Evolutionary conservation across 2,888 invertebrate genomes (phyloP), one percentile per base, ranked within the genome.

Genomic region (Sepioteuthis lessoniana): DNA sequence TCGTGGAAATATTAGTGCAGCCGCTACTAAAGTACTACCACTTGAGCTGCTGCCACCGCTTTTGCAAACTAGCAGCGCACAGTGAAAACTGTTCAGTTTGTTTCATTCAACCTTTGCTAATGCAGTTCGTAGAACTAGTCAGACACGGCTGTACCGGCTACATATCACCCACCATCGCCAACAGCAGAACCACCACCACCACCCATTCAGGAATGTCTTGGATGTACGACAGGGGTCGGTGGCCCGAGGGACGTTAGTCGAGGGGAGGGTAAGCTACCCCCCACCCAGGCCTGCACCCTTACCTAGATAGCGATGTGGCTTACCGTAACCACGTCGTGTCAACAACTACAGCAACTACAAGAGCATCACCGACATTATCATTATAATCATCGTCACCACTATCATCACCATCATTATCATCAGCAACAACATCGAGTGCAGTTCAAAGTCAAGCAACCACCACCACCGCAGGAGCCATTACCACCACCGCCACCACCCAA

Each of bases 391-490:
- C 76, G 35, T 76, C n/a, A 35, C 16, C 76, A 55, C 5, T 25
- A 76, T 13, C n/a, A n/a, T n/a, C 31, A 76, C 3, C n/a, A n/a
- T n/a, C 31, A 25, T 60, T 31, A 60, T 60, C 31, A 28, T 60
- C 76, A 76, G n/a, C n/a, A 13, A n/a, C 31, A n/a, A 5, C 76
- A 76, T 76, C 76, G 76, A 76, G n/a, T n/a, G 16, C 76, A 76
- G 76, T n/a, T 76, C 76, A 76, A 76, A 76, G 76, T 76, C 76
- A 76, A 76, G n/a, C 76, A 76, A 25, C 76, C n/a, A 76, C 76
- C 76, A 19, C 76, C 76, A 13, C 76, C 76, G n/a, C 76, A 76
- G 35, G n/a, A 76, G n/a, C n/a, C 76, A 16, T n/a, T 76, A 76
- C n/a, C 76, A 35, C n/a, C n/a, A n/a, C n/a, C 76, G 10, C n/a